Evolutionary conservation across 2,888 invertebrate genomes (phyloP).

Genomic region (Troides helena): DNA sequence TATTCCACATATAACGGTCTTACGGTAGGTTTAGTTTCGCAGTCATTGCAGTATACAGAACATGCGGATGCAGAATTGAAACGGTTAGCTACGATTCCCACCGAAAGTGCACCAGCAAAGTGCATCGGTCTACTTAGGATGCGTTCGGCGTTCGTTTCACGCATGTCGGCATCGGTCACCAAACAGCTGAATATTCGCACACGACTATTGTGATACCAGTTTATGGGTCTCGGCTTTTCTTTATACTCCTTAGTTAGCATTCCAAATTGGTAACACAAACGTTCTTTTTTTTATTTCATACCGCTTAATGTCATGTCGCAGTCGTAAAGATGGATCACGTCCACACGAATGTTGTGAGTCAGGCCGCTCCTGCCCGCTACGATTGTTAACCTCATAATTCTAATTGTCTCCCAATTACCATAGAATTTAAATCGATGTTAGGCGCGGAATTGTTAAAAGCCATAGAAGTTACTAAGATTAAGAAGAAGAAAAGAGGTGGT

Average conservation of each 20-base stretch:
- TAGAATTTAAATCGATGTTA: conserved; percentile 32
- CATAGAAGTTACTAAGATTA: no score
- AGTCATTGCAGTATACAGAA: conserved; percentile 11
- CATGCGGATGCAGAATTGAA: conserved; percentile 46
- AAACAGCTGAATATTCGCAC: conserved; percentile 76
- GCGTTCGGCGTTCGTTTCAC: conserved; percentile 55
- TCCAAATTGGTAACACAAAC: conserved; percentile 70
- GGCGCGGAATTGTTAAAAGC: conserved; percentile 37
- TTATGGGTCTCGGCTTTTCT: conserved; percentile 75
- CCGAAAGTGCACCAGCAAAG: conserved; percentile 47
- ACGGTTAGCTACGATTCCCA: conserved; percentile 59
- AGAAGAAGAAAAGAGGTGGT: no score
- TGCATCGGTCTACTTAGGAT: conserved; percentile 74
- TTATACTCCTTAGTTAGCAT: conserved; percentile 74
- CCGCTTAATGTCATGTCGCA: conserved; percentile 71
- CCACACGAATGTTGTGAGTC: conserved; percentile 47
- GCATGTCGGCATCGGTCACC: conserved; percentile 65
- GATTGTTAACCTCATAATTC: conserved; percentile 39
- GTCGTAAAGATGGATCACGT: conserved; percentile 63
- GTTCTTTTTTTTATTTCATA: conserved; percentile 61
- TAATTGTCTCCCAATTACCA: conserved; percentile 35
- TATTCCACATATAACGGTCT: no score
- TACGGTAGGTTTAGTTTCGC: conserved; percentile 21
- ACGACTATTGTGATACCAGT: conserved; percentile 75
- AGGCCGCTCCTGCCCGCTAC: conserved; percentile 36